Evolutionary conservation across 2,797 vertebrate genomes (phyloP).

Genomic region (Tinamus major): DNA sequence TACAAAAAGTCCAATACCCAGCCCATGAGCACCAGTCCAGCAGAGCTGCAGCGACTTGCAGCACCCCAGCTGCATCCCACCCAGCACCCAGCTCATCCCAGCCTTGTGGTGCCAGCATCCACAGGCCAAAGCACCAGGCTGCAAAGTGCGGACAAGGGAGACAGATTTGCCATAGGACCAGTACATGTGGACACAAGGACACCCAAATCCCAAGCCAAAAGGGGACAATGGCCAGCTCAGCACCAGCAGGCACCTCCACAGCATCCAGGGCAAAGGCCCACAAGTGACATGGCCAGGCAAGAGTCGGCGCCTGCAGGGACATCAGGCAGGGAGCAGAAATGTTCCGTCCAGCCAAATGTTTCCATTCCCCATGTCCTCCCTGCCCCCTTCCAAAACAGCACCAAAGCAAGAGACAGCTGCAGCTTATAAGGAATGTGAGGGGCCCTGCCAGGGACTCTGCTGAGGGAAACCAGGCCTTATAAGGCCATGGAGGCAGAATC

Average conservation of each 20-base stretch:
- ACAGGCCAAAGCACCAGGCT: neutral
- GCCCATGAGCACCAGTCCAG: neutral
- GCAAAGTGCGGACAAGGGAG: neutral
- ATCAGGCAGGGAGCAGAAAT: slow-evolving; percentile 46
- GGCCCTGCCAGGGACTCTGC: slow-evolving; percentile 89
- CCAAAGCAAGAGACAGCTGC: slow-evolving; percentile 91
- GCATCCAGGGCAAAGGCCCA: neutral
- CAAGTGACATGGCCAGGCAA: neutral
- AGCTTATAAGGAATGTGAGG: slow-evolving; percentile 97
- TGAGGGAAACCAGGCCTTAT: slow-evolving; percentile 96
- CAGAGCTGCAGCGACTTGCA: neutral
- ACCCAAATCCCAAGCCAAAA: neutral
- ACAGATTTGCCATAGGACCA: neutral
- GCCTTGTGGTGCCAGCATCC: neutral
- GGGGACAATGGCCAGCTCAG: neutral
- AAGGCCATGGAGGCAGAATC: slow-evolving; percentile 92
- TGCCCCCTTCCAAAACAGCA: slow-evolving; percentile 78
- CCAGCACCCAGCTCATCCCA: accelerated
- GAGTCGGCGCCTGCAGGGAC: neutral
- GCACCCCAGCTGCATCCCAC: neutral
- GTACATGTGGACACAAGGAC: neutral
- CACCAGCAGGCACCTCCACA: neutral
- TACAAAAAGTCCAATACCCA: neutral
- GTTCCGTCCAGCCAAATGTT: slow-evolving; percentile 67
- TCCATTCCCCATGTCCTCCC: slow-evolving; percentile 75